Base-by-base conservation (phyloP, 53 echinoderm and acorn worm species). In the Holothuria leucospilota region DNA sequence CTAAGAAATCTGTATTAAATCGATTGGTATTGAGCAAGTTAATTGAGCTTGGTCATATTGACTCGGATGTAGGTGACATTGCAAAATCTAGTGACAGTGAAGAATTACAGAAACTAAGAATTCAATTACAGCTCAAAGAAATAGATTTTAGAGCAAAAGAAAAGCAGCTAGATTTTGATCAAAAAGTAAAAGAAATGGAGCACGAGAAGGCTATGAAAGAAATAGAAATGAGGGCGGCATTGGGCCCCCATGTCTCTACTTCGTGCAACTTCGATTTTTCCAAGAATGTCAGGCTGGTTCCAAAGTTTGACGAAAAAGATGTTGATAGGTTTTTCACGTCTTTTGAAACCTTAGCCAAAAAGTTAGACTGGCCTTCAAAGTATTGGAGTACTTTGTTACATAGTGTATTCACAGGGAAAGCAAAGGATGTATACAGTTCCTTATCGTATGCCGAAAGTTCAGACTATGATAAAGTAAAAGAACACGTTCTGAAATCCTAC, bases 261-360 rank as follows among this genome's bases (percentile, higher is more conserved):
- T 82, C 81, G 59, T 51, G 82, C 82, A 4, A 87, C 65, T 38
- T 60, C 86, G 38, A 91, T 86, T 8, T 74, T 73, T 16, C n/a
- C n/a, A n/a, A n/a, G n/a, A n/a, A n/a, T n/a, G n/a, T n/a, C n/a
- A n/a, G n/a, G n/a, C 56, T 89, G 13, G 89, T 92, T 28, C 92
- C 86, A 20, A 84, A 74, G 81, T 92, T 89, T 46, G 42, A 89
- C n/a, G 86, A 89, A n/a, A 86, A 14, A 4, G 89, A 92, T 59
- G 92, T 89, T n/a, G 81, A 82, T 26, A 79, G 73, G 39, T 86
- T 78, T 83, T 92, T 92, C n/a, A n/a, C n/a, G n/a, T n/a, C n/a
- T n/a, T n/a, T n/a, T n/a, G n/a, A n/a, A n/a, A n/a, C 69, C 30
- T 75, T 92, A 65, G 92, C 89, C 24, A 61, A 81, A 40, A 85